These are phyloP conservation scores for Falco rusticolus DNA, from an alignment of 2,797 vertebrate species.

Conservation along the genomic window DNA sequence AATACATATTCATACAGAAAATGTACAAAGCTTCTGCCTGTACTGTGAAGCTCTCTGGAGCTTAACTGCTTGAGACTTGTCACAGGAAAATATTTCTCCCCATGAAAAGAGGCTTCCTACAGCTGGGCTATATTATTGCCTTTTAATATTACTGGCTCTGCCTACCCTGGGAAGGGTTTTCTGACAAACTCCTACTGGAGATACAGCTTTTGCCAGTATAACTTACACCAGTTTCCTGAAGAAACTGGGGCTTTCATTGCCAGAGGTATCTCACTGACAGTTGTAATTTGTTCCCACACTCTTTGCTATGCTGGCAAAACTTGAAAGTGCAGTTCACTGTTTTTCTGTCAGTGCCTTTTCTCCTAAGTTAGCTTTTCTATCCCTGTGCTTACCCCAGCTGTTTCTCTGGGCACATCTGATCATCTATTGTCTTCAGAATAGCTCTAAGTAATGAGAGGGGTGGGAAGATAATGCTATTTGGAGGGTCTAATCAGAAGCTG, in stretches of 20 bases:
- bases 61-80: slow-evolving; percentile 62
- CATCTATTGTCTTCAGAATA: slow-evolving; percentile 40
- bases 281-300: slow-evolving; percentile 69
- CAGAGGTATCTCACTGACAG: slow-evolving; percentile 59
- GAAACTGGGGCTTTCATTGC: slow-evolving; percentile 67
- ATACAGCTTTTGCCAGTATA: slow-evolving; percentile 49
- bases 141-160: slow-evolving; percentile 60
- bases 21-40: slow-evolving; percentile 46
- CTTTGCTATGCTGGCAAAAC: slow-evolving; percentile 68
- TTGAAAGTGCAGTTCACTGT: slow-evolving; percentile 58
- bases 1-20: slow-evolving; percentile 53
- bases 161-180: slow-evolving; percentile 60
- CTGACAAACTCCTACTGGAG: slow-evolving; percentile 59
- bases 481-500: neutral
- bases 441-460: slow-evolving; percentile 14
- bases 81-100: slow-evolving; percentile 64
- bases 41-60: slow-evolving; percentile 35
- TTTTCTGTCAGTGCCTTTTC: slow-evolving; percentile 23
- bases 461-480: neutral
- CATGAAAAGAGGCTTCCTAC: slow-evolving; percentile 58
- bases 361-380: slow-evolving; percentile 48
- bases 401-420: slow-evolving; percentile 61
- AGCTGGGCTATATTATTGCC: slow-evolving; percentile 61
- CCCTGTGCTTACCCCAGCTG: slow-evolving; percentile 49
- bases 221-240: slow-evolving; percentile 56